A percentile compares a stretch with the other conserved stretches of the same genome.
Conservation (phyloP, 2,113 vertebrate species). For the Chaetura pelagica region DNA sequence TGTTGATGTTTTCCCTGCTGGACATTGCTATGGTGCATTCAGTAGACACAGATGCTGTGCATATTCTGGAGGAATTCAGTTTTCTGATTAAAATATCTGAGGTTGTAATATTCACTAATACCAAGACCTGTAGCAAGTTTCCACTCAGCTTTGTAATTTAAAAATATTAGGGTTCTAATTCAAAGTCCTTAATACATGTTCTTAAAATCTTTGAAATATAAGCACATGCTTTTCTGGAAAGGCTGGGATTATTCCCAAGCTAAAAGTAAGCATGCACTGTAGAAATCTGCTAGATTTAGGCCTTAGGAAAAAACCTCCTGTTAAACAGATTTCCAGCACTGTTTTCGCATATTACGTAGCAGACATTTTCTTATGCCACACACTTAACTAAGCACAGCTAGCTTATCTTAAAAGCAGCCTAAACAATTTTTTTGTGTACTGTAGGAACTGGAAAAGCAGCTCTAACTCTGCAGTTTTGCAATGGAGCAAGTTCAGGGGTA, state of each 20-base stretch:
- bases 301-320: not conserved
- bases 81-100: not conserved
- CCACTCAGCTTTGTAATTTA: not conserved
- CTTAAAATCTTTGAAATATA: not conserved
- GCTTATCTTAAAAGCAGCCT: constrained; percentile 1
- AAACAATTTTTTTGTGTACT: constrained; percentile 32
- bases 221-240: not conserved
- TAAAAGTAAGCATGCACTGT: not conserved
- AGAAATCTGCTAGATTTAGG: not conserved
- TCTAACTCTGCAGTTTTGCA: constrained; percentile 42
- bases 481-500: constrained; percentile 39
- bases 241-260: not conserved
- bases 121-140: not conserved
- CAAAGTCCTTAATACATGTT: constrained; percentile 16
- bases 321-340: not conserved
- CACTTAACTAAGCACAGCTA: not conserved
- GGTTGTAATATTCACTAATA: not conserved
- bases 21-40: not conserved
- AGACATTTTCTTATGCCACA: not conserved
- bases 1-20: not conserved
- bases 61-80: not conserved
- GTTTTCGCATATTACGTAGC: not conserved
- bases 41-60: not conserved
- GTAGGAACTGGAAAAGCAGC: not conserved
- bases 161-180: constrained; percentile 13